Evolutionary conservation across 1,140 invertebrate species (phyloP).

Genomic region (Neomicropteryx cornuta): DNA sequence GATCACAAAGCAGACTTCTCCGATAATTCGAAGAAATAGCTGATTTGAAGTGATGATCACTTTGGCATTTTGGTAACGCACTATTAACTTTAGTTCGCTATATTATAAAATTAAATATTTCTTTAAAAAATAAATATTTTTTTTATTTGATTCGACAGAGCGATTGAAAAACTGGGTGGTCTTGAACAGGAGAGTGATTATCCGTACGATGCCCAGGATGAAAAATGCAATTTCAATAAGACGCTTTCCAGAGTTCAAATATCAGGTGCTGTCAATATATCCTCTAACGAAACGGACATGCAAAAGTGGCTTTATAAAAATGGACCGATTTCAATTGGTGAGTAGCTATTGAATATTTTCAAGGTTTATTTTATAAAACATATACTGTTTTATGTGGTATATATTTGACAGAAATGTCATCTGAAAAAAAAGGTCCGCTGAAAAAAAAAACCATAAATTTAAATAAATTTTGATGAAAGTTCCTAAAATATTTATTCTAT

Average conservation of each 20-base stretch:
- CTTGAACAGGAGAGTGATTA: slow-evolving; percentile 86
- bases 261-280: slow-evolving; percentile 76
- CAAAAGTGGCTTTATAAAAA: slow-evolving; percentile 83
- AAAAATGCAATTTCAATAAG: slow-evolving; percentile 71
- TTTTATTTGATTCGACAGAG: slow-evolving; percentile 30
- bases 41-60: too few species aligned
- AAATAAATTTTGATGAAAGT: too few species aligned
- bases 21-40: too few species aligned
- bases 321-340: slow-evolving; percentile 92
- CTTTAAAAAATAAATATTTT: slow-evolving; percentile 1
- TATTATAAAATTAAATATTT: not conserved
- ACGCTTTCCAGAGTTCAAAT: slow-evolving; percentile 60
- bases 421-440: not conserved
- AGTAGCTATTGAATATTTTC: slow-evolving; percentile 7
- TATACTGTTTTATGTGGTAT: slow-evolving; percentile 2
- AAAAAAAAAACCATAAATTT: too few species aligned
- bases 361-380: not conserved
- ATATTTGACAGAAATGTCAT: not conserved
- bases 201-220: slow-evolving; percentile 77
- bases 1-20: too few species aligned
- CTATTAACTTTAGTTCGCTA: too few species aligned
- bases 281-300: slow-evolving; percentile 84
- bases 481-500: too few species aligned
- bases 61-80: too few species aligned
- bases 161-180: slow-evolving; percentile 81